phyloP scores from a whole-genome alignment of 1,140 invertebrate species.

The Drosophila repletoides region DNA sequence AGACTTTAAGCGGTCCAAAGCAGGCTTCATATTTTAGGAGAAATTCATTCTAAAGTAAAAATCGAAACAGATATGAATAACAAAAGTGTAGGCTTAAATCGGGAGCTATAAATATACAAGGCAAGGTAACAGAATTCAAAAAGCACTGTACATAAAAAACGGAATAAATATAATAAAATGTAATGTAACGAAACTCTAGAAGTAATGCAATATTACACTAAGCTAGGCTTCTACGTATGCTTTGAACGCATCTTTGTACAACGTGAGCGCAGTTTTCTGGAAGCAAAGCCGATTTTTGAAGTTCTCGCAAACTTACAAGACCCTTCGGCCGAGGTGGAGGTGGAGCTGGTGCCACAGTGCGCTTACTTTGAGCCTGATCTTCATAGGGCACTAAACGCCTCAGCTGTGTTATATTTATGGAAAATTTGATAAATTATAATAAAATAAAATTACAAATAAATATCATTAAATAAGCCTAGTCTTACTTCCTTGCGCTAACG shows the following conservation, averaged over 20 bases:
- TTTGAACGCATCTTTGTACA: conserved; percentile 45
- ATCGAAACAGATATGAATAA: neutral
- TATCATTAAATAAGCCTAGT: conserved; percentile 14
- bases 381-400: conserved; percentile 69
- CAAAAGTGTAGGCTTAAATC: neutral
- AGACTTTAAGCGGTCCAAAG: too few species aligned
- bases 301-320: conserved; percentile 61
- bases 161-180: neutral
- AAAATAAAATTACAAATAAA: neutral
- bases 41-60: neutral
- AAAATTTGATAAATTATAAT: conserved; percentile 34
- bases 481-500: conserved; percentile 85
- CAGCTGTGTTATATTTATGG: conserved; percentile 42
- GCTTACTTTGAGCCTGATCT: conserved; percentile 42
- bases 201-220: conserved; percentile 33
- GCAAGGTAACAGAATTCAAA: neutral
- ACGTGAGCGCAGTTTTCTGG: conserved; percentile 39
- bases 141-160: conserved; percentile 4
- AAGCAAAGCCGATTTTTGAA: conserved; percentile 50
- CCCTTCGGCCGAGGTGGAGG: conserved; percentile 24
- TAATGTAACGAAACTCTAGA: conserved; percentile 1
- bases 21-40: too few species aligned
- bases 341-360: conserved; percentile 6
- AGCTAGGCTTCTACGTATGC: conserved; percentile 54
- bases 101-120: conserved; percentile 1